Evolutionary conservation across 1,140 invertebrate genomes (phyloP).

Genomic region (Hestina assimilis): DNA sequence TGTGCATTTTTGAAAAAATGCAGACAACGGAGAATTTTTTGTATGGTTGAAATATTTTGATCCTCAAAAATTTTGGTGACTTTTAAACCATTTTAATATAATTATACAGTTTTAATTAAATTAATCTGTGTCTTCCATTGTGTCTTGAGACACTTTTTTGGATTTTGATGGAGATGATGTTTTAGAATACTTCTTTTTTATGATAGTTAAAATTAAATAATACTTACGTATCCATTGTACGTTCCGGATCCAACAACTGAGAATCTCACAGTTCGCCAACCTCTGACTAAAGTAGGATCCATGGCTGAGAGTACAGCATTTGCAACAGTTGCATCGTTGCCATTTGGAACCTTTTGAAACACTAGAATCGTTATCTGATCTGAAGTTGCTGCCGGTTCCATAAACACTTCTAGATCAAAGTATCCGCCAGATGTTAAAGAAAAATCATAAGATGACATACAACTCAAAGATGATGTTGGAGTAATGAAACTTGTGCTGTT

Average conservation of each 20-base stretch:
- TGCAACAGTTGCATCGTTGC: background rate
- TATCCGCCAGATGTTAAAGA: conserved; percentile 25
- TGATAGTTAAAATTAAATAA: background rate
- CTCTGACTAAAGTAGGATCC: background rate
- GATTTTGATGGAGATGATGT: no score
- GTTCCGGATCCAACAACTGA: background rate
- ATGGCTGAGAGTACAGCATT: background rate
- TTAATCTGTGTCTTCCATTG: no score
- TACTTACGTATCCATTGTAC: conserved; percentile 40
- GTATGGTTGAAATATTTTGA: no score
- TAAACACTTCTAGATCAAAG: conserved; percentile 32
- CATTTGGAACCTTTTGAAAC: conserved; percentile 12
- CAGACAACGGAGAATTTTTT: no score
- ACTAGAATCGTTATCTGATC: conserved; percentile 32
- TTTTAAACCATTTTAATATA: no score
- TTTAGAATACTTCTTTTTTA: no score
- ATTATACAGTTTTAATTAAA: no score
- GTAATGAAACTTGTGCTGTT: conserved; percentile 24
- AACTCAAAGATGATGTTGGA: conserved; percentile 26
- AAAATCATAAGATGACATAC: conserved; percentile 33
- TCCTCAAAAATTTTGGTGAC: no score
- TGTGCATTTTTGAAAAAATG: no score
- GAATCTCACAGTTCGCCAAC: conserved; percentile 4
- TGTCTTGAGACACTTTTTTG: no score
- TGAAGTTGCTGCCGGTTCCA: conserved; percentile 19